Base-by-base conservation (phyloP, 53 echinoderm and acorn worm species). In the Paelopatides confundens region DNA sequence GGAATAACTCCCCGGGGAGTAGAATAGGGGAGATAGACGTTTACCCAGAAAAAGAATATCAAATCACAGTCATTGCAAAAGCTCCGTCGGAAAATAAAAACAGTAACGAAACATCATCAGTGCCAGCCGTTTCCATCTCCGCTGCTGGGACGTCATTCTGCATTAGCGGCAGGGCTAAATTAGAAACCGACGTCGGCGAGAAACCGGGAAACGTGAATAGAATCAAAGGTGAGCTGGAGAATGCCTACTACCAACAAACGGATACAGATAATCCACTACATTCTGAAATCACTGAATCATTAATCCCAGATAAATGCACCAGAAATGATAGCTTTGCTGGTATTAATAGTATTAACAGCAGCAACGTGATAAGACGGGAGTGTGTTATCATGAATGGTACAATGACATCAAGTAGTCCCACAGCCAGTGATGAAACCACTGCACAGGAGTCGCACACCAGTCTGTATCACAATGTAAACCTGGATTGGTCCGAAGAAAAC, bases 11-110 rank as follows among this genome's bases (percentile, higher is more conserved):
- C 3, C 15, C 5, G 14, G 11, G 68, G 35, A 63, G 17, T 30
- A 35, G 32, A 35, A 4, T 4, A 8, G 68, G 33, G 32, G 68
- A 67, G 9, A 35, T 67, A 31, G 35, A 31, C 1, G 32, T 67
- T 12, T 67, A 34, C 32, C 68, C 68, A 9, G 35, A 67, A 26
- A 67, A 31, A 34, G 68, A 67, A 31, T 67, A 67, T 31, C 13
- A 31, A 67, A 34, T 67, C 31, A 67, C 68, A 67, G 68, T 67
- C 24, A 67, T 67, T 31, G 68, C 68, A 67, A 67, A 67, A 67
- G 68, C 68, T 35, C 68, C 68, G 4, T 18, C 18, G 18, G 68
- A 67, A 18, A 31, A 13, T 26, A 67, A 67, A 7, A 14, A 14
- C 15, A 12, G 32, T 29, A 67, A 15, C 13, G 68, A 2, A 11